Percentiles rank a stretch among this genome's conserved stretches.
Conservation (phyloP, 2,113 vertebrate genomes). For the Apaloderma vittatum region DNA sequence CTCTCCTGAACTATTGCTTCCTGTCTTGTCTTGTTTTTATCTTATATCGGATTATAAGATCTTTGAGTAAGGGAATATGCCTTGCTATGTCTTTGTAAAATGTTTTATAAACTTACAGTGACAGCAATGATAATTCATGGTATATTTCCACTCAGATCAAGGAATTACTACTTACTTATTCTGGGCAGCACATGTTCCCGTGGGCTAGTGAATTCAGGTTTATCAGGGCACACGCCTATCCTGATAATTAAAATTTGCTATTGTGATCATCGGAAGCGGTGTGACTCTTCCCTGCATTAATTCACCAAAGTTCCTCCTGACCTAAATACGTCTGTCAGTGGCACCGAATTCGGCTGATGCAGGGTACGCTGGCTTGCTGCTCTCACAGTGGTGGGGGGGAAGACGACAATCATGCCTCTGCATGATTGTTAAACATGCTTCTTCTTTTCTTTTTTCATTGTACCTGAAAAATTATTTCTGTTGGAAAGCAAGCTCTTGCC, state of each 20-base stretch:
- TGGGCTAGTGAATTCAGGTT: constrained; percentile 33
- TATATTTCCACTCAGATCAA: constrained; percentile 55
- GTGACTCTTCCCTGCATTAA: background rate
- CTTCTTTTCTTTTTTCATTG: background rate
- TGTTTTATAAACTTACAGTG: constrained; percentile 61
- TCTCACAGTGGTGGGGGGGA: background rate
- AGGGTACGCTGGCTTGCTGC: background rate
- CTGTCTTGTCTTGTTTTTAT: constrained; percentile 71
- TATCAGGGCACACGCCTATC: background rate
- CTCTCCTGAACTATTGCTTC: constrained; percentile 67
- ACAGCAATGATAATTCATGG: constrained; percentile 39
- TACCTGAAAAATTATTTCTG: constrained; percentile 8
- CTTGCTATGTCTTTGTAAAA: constrained; percentile 60
- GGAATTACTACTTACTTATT: constrained; percentile 11
- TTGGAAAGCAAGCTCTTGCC: background rate
- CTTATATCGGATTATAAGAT: constrained; percentile 58
- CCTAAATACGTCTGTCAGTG: background rate
- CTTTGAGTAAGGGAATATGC: constrained; percentile 54
- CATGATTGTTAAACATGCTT: background rate
- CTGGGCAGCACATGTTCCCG: background rate
- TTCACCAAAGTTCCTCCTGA: background rate
- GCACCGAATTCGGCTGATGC: background rate
- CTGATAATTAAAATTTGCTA: constrained; percentile 29
- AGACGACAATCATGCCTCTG: background rate
- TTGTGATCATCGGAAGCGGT: background rate